These are phyloP conservation scores for Apodemus agrarius DNA, from an alignment of 2,797 vertebrate genomes.

Conservation along the genomic window DNA sequence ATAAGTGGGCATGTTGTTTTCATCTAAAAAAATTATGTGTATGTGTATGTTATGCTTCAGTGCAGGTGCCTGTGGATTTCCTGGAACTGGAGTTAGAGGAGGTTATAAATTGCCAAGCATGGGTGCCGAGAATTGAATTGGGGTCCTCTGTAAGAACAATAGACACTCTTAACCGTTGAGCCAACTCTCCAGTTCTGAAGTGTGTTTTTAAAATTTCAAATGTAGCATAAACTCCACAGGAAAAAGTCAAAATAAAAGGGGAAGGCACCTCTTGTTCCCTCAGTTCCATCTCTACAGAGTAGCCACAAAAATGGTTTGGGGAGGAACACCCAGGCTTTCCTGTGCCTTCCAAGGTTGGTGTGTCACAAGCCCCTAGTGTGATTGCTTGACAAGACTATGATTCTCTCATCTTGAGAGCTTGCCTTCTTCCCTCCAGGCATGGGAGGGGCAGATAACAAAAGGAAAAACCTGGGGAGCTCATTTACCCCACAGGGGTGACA, in stretches of 20 bases:
- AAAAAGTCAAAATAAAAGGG: not conserved
- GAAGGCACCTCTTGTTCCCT: not conserved
- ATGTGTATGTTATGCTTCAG: not conserved
- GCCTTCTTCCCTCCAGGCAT: not conserved
- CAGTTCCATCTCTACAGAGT: not conserved
- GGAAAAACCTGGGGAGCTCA: not conserved
- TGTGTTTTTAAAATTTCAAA: slow-evolving; percentile 6
- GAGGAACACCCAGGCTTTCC: not conserved
- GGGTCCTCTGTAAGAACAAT: not conserved
- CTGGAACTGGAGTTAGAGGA: not conserved
- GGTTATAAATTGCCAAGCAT: not conserved
- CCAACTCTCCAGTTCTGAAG: not conserved
- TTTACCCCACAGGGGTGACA: not conserved
- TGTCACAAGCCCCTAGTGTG: not conserved
- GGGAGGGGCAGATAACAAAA: not conserved
- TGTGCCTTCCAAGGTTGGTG: not conserved
- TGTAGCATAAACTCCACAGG: not conserved
- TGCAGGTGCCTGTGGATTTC: not conserved
- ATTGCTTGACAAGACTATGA: not conserved
- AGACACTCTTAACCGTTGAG: not conserved
- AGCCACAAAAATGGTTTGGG: not conserved
- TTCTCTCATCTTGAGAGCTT: not conserved
- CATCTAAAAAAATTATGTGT: not conserved
- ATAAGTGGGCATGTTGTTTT: not conserved
- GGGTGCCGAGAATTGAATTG: not conserved